A percentile compares a stretch with the other conserved stretches of the same genome.
phyloP scores from a whole-genome alignment of 2,888 invertebrate genomes.

The Mactromeris polynyma region DNA sequence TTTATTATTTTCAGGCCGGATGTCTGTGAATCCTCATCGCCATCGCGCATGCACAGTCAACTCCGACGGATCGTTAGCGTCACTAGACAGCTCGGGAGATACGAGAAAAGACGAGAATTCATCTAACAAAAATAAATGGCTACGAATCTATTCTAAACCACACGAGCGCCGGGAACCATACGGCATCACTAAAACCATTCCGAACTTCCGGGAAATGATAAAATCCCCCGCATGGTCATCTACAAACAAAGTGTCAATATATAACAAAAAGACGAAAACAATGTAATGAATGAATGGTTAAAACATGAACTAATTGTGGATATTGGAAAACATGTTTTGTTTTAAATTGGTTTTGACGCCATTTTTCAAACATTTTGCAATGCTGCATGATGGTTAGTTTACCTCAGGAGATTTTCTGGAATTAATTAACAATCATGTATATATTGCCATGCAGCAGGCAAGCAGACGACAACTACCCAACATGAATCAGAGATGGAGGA shows the following conservation, averaged over 20 bases:
- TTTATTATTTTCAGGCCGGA: constrained; percentile 39
- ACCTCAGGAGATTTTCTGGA: no score
- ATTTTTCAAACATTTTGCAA: no score
- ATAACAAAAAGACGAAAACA: neutral
- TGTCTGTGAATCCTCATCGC: constrained; percentile 40
- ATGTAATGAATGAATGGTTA: neutral
- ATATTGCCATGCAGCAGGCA: no score
- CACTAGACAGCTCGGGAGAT: constrained; percentile 20
- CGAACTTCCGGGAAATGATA: constrained; percentile 7
- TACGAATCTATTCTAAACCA: constrained; percentile 26
- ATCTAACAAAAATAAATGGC: constrained; percentile 24
- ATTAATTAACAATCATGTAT: no score
- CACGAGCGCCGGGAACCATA: neutral
- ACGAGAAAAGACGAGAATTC: neutral
- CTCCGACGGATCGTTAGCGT: neutral
- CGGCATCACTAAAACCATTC: neutral
- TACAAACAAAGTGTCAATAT: neutral
- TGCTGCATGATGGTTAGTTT: no score
- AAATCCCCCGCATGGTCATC: neutral
- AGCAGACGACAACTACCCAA: no score
- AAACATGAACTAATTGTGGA: neutral
- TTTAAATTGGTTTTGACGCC: no score
- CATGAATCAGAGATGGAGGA: no score
- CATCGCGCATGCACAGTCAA: constrained; percentile 33
- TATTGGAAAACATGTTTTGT: no score